Conservation (phyloP, 2,797 vertebrate genomes). For the Acanthurus tractus region DNA sequence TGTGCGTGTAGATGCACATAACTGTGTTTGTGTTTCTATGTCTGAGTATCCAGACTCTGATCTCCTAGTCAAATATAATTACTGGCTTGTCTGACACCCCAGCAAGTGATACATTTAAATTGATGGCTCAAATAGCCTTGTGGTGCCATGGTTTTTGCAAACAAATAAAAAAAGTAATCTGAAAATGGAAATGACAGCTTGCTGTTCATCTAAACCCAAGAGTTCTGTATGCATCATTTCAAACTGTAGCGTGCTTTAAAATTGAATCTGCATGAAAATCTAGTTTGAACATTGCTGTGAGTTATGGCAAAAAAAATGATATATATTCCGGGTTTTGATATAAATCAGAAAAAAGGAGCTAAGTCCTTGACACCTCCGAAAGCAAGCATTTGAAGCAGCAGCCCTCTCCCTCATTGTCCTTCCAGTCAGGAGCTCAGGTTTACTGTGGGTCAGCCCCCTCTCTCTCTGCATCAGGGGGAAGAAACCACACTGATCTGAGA, state of each 20-base stretch:
- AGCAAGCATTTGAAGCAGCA: conserved; percentile 43
- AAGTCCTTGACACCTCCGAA: conserved; percentile 40
- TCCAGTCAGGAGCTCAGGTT: conserved; percentile 76
- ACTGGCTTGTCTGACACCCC: conserved; percentile 42
- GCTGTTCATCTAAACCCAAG: conserved; percentile 13
- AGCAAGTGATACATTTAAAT: conserved; percentile 47
- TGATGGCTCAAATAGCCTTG: conserved; percentile 29
- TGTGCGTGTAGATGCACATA: conserved; percentile 15
- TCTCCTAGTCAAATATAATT: conserved; percentile 63
- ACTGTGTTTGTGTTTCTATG: conserved; percentile 46
- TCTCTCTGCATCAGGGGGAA: conserved; percentile 71
- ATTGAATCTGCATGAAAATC: background rate
- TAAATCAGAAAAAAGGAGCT: conserved; percentile 30
- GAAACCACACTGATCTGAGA: conserved; percentile 83
- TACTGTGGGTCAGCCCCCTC: conserved; percentile 74
- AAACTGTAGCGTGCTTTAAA: background rate
- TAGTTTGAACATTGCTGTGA: conserved; percentile 3
- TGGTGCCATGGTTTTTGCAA: conserved; percentile 39
- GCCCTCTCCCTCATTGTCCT: conserved; percentile 70
- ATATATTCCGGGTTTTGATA: conserved; percentile 28
- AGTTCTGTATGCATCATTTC: conserved; percentile 5
- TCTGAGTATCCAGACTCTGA: conserved; percentile 49
- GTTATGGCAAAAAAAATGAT: background rate
- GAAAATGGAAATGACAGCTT: conserved; percentile 42
- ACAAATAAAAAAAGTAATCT: conserved; percentile 51